Evolutionary conservation across 2,113 vertebrate species (phyloP).

Genomic region (Phaethornis superciliosus): DNA sequence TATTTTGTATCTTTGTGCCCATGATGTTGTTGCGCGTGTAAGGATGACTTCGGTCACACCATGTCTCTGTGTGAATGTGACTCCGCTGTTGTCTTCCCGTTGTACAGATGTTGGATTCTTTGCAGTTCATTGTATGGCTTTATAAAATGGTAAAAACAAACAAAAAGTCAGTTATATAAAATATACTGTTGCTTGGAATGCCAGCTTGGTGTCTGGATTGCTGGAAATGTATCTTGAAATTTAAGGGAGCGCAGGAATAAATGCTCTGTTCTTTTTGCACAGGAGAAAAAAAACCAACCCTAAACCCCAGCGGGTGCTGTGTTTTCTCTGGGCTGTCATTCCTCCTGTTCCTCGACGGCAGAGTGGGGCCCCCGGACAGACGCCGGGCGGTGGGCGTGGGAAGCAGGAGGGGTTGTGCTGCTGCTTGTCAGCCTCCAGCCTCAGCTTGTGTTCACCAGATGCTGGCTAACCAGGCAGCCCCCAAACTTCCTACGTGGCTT

Average conservation of each 20-base stretch:
- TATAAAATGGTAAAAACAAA: conserved; percentile 88
- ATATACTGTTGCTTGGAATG: conserved; percentile 79
- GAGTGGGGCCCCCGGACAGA: background rate
- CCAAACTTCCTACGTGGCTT: background rate
- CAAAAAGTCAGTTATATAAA: conserved; percentile 74
- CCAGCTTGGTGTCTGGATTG: conserved; percentile 52
- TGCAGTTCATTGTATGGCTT: conserved; percentile 92
- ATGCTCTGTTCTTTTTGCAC: conserved; percentile 41
- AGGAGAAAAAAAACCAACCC: background rate
- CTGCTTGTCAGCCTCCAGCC: conserved; percentile 30
- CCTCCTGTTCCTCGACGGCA: conserved; percentile 1
- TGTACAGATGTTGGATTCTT: conserved; percentile 86
- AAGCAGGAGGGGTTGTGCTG: conserved; percentile 26
- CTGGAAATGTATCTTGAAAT: conserved; percentile 40
- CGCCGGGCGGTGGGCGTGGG: background rate
- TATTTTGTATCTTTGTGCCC: conserved; percentile 82
- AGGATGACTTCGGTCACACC: conserved; percentile 55
- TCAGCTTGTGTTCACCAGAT: conserved; percentile 51
- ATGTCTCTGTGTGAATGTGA: conserved; percentile 81
- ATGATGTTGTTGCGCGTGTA: conserved; percentile 63
- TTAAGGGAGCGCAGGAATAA: conserved; percentile 45
- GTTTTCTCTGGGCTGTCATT: background rate
- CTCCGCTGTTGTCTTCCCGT: conserved; percentile 63
- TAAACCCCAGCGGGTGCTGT: background rate
- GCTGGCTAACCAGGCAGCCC: background rate